Conservation (phyloP, 2,888 invertebrate species). For the Ernsta delagoae region DNA sequence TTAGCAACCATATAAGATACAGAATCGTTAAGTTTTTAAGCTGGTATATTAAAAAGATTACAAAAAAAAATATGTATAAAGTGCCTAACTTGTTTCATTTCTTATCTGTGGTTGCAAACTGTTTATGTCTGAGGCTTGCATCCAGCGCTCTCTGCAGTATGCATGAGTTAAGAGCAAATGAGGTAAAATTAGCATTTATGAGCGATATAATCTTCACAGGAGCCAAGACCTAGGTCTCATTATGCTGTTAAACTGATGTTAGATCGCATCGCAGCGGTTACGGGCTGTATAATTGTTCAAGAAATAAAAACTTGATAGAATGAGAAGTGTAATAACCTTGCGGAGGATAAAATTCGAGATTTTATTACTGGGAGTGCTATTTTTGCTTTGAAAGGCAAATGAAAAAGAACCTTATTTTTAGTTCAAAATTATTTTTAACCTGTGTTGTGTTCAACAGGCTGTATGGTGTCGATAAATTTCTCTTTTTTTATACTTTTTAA, state of each 20-base stretch:
- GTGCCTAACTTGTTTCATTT: background rate
- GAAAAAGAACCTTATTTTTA: background rate
- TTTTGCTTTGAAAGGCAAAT: background rate
- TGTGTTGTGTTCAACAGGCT: too few relatives aligned
- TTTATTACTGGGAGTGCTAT: too few relatives aligned
- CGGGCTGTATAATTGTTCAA: background rate
- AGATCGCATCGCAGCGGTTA: conserved; percentile 19
- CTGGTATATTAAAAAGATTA: too few relatives aligned
- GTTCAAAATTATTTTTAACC: too few relatives aligned
- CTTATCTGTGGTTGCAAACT: conserved; percentile 4
- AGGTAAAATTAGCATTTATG: conserved; percentile 34
- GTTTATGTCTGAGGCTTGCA: conserved; percentile 12
- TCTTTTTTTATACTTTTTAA: too few relatives aligned
- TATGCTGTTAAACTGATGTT: conserved; percentile 25
- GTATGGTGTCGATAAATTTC: too few relatives aligned
- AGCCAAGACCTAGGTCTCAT: conserved; percentile 19
- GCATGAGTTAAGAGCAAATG: conserved; percentile 23
- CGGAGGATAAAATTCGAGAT: background rate
- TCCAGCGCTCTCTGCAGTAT: conserved; percentile 8
- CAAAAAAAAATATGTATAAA: too few relatives aligned
- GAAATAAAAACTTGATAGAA: background rate
- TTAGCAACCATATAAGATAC: background rate
- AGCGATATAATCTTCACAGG: conserved; percentile 30
- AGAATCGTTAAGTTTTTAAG: background rate
- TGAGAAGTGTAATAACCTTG: conserved; percentile 7